phyloP scores from a whole-genome alignment of 2,888 invertebrate species.

The Drosophila ustulata region DNA sequence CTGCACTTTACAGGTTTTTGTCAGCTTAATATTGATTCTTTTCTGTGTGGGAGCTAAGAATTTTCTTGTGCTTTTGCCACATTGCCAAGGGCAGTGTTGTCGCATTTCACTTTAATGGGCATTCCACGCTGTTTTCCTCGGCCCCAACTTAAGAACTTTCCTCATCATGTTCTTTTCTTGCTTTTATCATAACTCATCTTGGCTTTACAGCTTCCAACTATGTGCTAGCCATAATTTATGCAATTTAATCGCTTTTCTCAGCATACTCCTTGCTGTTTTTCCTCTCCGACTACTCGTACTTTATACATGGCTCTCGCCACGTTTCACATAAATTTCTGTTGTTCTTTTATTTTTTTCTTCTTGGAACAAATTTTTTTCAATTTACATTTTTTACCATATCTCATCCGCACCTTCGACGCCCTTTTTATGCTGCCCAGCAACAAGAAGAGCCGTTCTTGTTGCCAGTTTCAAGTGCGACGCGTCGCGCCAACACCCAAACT shows the following conservation, averaged over 20 bases:
- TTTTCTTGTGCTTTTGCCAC: not conserved
- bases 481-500: conserved; percentile 1
- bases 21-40: conserved; percentile 4
- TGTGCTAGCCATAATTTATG: conserved; percentile 60
- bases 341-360: conserved; percentile 6
- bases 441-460: conserved; percentile 33
- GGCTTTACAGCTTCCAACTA: conserved; percentile 54
- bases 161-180: conserved; percentile 20
- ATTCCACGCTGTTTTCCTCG: conserved; percentile 3
- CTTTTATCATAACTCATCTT: conserved; percentile 65
- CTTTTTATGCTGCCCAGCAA: conserved; percentile 27
- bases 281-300: conserved; percentile 11
- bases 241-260: conserved; percentile 68
- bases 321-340: conserved; percentile 55
- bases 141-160: conserved; percentile 23
- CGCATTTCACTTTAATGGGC: conserved; percentile 31
- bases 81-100: conserved; percentile 29
- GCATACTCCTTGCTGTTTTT: conserved; percentile 24
- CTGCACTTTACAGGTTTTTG: not conserved
- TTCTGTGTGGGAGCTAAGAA: not conserved
- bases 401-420: conserved; percentile 54
- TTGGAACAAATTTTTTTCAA: conserved; percentile 63
- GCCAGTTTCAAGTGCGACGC: conserved; percentile 56
- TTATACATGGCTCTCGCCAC: conserved; percentile 35
- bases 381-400: conserved; percentile 72